phyloP scores from a whole-genome alignment of 53 echinoderm and acorn worm genomes.

The Antedon mediterranea region DNA sequence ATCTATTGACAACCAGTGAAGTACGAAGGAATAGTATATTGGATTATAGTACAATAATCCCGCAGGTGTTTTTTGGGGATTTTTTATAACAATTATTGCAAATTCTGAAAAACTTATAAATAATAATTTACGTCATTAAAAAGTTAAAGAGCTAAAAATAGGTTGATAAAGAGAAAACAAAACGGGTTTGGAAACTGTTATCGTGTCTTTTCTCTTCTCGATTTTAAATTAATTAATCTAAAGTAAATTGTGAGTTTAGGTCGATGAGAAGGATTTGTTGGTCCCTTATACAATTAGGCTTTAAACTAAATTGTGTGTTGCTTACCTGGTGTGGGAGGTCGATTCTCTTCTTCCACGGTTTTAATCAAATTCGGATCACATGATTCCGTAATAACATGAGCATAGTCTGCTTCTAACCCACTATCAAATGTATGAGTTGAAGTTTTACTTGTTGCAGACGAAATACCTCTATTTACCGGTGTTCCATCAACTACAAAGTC shows the following conservation, averaged over 20 bases:
- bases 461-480: constrained; percentile 34
- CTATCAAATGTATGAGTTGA: constrained; percentile 67
- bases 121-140: too few relatives aligned
- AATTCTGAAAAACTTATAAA: too few relatives aligned
- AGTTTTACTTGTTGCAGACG: constrained; percentile 78
- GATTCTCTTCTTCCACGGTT: constrained; percentile 15
- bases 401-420: constrained; percentile 63
- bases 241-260: background rate
- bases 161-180: too few relatives aligned
- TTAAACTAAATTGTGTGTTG: background rate
- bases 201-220: too few relatives aligned
- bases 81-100: too few relatives aligned
- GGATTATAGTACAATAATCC: too few relatives aligned
- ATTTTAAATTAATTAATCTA: background rate
- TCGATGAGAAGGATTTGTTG: too few relatives aligned
- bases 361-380: constrained; percentile 25
- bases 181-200: too few relatives aligned
- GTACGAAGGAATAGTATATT: too few relatives aligned
- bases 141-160: too few relatives aligned
- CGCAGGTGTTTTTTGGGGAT: too few relatives aligned
- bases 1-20: too few relatives aligned
- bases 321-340: constrained; percentile 91
- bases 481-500: constrained; percentile 11
- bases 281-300: background rate
- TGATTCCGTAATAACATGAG: constrained; percentile 65